Evolutionary conservation across 2,113 vertebrate genomes (phyloP).

Genomic region (Reinhardtius hippoglossoides): DNA sequence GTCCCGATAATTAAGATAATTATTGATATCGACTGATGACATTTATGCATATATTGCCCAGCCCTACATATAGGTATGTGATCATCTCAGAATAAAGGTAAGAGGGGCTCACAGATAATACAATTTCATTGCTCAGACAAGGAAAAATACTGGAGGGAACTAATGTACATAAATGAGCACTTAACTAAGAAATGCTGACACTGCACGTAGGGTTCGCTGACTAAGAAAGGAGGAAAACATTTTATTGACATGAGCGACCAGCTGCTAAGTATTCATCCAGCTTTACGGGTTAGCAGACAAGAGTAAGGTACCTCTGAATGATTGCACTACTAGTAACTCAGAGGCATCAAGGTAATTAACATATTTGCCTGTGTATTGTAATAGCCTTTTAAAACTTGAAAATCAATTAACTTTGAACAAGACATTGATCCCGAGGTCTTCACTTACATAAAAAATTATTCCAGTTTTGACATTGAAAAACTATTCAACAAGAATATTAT

Average conservation of each 20-base stretch:
- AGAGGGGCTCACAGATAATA: background rate
- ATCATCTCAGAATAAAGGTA: background rate
- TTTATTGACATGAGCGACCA: background rate
- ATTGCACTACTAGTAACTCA: background rate
- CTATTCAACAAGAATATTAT: background rate
- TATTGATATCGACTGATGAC: no score
- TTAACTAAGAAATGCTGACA: slow-evolving; percentile 6
- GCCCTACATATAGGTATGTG: background rate
- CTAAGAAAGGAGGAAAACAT: background rate
- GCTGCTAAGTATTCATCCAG: background rate
- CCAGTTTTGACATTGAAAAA: background rate
- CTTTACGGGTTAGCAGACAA: background rate
- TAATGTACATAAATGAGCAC: background rate
- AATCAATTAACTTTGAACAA: background rate
- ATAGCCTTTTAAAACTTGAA: background rate
- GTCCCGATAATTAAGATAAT: no score
- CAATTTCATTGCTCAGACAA: background rate
- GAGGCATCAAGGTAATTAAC: background rate
- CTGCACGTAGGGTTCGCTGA: background rate
- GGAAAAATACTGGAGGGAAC: background rate
- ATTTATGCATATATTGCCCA: no score
- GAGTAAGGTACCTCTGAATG: background rate
- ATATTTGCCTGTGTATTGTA: background rate
- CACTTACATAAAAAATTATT: background rate
- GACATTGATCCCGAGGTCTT: background rate